Conservation (phyloP, 2,113 vertebrate species). For the Chaetops frenatus region DNA sequence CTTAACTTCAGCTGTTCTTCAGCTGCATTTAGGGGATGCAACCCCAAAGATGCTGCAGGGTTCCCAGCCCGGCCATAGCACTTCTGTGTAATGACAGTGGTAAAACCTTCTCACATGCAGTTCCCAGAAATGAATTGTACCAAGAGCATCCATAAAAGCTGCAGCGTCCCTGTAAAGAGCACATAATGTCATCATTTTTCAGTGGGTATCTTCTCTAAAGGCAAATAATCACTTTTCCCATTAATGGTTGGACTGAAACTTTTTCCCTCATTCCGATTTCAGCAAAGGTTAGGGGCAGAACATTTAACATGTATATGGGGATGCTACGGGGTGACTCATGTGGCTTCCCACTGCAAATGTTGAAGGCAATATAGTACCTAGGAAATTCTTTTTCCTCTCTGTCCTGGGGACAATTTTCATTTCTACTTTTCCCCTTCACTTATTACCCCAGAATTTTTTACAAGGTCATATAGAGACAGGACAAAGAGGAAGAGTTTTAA, state of each 20-base stretch:
- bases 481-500: background rate
- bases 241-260: background rate
- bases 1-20: background rate
- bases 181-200: conserved; percentile 33
- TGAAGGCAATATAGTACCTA: background rate
- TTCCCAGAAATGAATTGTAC: conserved; percentile 14
- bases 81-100: background rate
- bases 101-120: background rate
- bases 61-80: background rate
- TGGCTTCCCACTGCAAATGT: background rate
- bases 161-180: background rate
- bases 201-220: conserved; percentile 31
- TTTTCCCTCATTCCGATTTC: background rate
- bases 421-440: background rate
- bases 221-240: conserved; percentile 12
- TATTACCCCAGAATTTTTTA: background rate
- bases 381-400: background rate
- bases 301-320: background rate
- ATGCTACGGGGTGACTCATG: background rate
- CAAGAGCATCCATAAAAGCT: conserved; percentile 1
- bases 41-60: background rate
- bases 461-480: background rate
- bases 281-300: background rate
- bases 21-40: background rate
- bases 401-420: background rate